phyloP scores from a whole-genome alignment of 2,888 invertebrate genomes.

The Pterostichus niger region DNA sequence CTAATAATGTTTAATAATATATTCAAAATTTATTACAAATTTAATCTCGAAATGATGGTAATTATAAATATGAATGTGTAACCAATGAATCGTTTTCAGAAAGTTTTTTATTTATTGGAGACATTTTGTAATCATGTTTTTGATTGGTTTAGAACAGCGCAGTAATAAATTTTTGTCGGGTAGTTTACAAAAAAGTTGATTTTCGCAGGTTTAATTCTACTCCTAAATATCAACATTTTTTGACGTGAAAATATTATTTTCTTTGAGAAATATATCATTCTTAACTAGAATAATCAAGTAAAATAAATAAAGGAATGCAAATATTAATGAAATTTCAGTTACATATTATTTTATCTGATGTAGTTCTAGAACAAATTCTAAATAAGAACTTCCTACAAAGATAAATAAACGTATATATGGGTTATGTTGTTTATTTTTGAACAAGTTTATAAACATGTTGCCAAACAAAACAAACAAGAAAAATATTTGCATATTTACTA shows the following conservation, averaged over 20 bases:
- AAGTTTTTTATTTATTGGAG: too few relatives aligned
- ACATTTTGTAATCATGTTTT: too few relatives aligned
- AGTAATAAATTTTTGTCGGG: too few relatives aligned
- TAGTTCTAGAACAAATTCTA: neutral
- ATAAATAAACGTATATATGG: neutral
- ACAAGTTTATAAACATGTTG: neutral
- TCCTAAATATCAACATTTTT: too few relatives aligned
- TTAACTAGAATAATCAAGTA: neutral
- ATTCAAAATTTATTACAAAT: too few relatives aligned
- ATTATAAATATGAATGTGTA: too few relatives aligned
- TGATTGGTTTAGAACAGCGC: too few relatives aligned
- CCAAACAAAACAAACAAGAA: neutral
- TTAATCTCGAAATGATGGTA: too few relatives aligned
- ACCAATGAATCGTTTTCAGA: too few relatives aligned
- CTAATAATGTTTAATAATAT: too few relatives aligned
- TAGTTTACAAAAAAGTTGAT: too few relatives aligned
- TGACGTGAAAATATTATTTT: neutral
- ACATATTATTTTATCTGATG: neutral
- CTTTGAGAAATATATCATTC: neutral
- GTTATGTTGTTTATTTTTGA: neutral
- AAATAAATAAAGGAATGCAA: neutral
- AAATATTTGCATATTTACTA: neutral
- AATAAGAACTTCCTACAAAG: neutral
- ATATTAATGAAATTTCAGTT: neutral
- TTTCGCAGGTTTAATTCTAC: too few relatives aligned